A percentile compares a stretch with the other conserved stretches of the same genome.
These are phyloP conservation scores for Orbicella faveolata DNA, from an alignment of 64 coral and sea anemone species.

Conservation along the genomic window DNA sequence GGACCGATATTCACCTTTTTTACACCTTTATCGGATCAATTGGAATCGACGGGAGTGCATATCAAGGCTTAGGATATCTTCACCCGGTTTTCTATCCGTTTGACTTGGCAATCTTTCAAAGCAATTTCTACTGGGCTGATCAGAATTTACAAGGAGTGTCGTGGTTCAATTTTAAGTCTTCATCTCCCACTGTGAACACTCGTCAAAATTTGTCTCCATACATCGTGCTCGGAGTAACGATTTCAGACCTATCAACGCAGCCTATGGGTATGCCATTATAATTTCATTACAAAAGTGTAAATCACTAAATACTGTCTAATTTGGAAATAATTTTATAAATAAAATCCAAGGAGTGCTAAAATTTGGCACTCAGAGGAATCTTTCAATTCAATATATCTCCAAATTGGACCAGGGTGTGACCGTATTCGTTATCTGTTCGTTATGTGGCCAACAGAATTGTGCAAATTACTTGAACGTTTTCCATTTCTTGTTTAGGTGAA, in stretches of 20 bases:
- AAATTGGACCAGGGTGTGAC: too few relatives aligned
- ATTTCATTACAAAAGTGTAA: too few relatives aligned
- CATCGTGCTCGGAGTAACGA: background rate
- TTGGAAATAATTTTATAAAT: too few relatives aligned
- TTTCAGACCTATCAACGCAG: background rate
- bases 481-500: background rate
- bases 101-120: conserved; percentile 18
- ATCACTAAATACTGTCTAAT: too few relatives aligned
- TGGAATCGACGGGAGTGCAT: background rate
- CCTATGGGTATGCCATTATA: background rate
- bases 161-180: conserved; percentile 14
- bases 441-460: too few relatives aligned
- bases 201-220: background rate
- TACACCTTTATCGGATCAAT: background rate
- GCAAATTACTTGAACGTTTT: too few relatives aligned
- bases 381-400: too few relatives aligned
- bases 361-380: too few relatives aligned
- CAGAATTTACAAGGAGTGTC: background rate
- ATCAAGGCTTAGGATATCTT: background rate
- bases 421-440: too few relatives aligned
- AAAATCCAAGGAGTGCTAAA: too few relatives aligned
- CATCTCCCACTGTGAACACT: background rate
- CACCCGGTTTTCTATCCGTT: background rate
- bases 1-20: background rate
- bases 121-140: conserved; percentile 18